Base-by-base conservation (phyloP, 2,797 vertebrate species). In the Coracias cyanogaster region DNA sequence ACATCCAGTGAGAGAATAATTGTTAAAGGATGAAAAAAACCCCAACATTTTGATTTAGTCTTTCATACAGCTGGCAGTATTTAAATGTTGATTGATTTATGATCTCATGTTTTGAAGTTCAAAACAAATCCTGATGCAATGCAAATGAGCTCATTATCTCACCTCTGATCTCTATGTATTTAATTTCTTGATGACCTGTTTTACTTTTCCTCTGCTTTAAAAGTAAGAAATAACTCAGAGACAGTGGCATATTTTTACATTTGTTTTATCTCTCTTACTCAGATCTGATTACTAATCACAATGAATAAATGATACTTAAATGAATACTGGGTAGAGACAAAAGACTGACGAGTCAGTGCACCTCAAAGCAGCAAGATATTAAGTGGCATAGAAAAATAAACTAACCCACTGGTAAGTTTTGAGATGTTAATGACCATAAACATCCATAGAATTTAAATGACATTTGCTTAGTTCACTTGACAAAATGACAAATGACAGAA, bases 81-180 rank as follows among this genome's bases (percentile, higher is more conserved):
- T 96, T 82, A 90, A 97, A 96, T 90, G 84, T 74, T 95, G 83
- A 80, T 80, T 96, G 86, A 15, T 82, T 78, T 97, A 86, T 73
- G 35, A n/a, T 89, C 90, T 87, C 65, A n/a, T 77, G 71, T 94
- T 96, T 95, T 94, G 88, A 97, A 97, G 72, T 97, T 95, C 94
- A 76, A 96, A 98, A 96, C 61, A 98, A 98, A 97, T 62, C 46
- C 26, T 92, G 93, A 96, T 94, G 80, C 76, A 96, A 96, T 96
- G 91, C 82, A 97, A 97, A 97, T 83, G 51, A 96, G 79, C 93
- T 97, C 93, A 94, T 94, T 97, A 94, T 94, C 96, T 97, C 93
- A 94, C 95, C 94, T 97, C 97, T 97, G 90, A 96, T 93, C 90
- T 95, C 91, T 82, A 88, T 94, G 74, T 86, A 86, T 94, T 97